Evolutionary conservation across 2,797 vertebrate genomes (phyloP), one percentile per base, ranked within the genome.

Genomic region (Myotis myotis): DNA sequence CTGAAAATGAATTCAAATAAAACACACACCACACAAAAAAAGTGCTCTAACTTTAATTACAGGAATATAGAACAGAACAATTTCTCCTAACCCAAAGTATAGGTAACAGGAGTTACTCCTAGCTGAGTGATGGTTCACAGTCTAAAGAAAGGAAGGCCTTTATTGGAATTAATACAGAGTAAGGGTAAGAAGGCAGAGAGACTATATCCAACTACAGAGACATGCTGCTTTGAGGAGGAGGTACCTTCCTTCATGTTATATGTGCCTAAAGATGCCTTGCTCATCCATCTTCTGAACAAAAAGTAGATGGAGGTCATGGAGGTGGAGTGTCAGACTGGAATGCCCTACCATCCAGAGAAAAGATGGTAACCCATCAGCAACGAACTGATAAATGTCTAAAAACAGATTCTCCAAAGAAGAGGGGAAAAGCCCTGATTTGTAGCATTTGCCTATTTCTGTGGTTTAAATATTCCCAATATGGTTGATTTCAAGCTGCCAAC

Each of bases 1-100:
- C 89, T 41, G 51, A 72, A 93, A 94, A 72, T 79, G 60, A 91
- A 78, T 60, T 75, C 49, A 84, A 88, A 84, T 53, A 74, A 85
- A 78, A 95, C 17, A 91, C 38, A 85, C 12, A 86, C 15, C 20
- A 64, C 11, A 49, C 17, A 85, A 66, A 78, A 79, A 64, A 86
- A 22, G 1, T 28, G 5, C 10, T 51, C 36, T 72, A 87, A 94
- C n/a, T 47, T 92, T 84, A 93, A 82, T 44, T 36, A 55, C 1
- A 86, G 17, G 47, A 91, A 75, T 57, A 55, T 8, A 81, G 20
- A 4, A 91, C 38, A 93, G 28, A 81, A 49, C 20, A 75, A 55
- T 25, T 79, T 83, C 47, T 80, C 78, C 6, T 28, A 80, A 87
- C 22, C 10, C 22, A 41, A 57, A 36, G 20, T 30, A 49, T 22